Evolutionary conservation across 2,888 invertebrate species (phyloP), one percentile per base, ranked within the genome.

Genomic region (Chaitophorus viminalis): DNA sequence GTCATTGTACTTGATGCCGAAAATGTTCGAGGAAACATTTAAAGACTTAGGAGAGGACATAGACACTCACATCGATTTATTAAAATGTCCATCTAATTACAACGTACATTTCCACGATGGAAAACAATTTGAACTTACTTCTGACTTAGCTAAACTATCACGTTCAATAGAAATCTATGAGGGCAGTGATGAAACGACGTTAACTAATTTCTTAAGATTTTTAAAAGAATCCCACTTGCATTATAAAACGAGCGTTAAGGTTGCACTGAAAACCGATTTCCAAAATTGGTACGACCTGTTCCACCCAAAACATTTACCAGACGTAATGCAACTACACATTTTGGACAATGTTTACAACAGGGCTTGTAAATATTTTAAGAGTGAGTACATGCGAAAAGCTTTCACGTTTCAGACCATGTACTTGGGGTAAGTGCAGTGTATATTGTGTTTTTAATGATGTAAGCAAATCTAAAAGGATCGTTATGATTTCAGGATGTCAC

Each of bases 321-420:
- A 74, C 31, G 60, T 87, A 9, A 31, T 81, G 6, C 17, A 87
- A 68, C 74, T 87, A 31, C 87, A 87, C 31, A 4, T 87, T 3
- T 75, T 81, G 18, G 81, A 87, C n/a, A 87, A 81, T 0, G 87
- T 87, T 60, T 87, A 87, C 81, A 81, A 81, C 9, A 79, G 87
- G 75, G 74, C 39, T 39, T 81, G 87, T 74, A 87, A 81, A 36
- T 87, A 87, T 75, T 87, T 87, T 74, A 87, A 87, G 3, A 87
- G 81, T 25, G 87, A 87, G 17, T 75, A 87, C 46, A 87, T 87
- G 87, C 74, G 87, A 87, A 74, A 33, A 21, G 87, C 87, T 11
- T 87, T 87, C 33, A 75, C 87, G 46, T 87, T 87, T 17, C 87
- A 87, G 5, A 87, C 87, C 17, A 87, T 87, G 87, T 87, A 87